Evolutionary conservation across 1,140 invertebrate species (phyloP).

Genomic region (Drosophila ambigua): DNA sequence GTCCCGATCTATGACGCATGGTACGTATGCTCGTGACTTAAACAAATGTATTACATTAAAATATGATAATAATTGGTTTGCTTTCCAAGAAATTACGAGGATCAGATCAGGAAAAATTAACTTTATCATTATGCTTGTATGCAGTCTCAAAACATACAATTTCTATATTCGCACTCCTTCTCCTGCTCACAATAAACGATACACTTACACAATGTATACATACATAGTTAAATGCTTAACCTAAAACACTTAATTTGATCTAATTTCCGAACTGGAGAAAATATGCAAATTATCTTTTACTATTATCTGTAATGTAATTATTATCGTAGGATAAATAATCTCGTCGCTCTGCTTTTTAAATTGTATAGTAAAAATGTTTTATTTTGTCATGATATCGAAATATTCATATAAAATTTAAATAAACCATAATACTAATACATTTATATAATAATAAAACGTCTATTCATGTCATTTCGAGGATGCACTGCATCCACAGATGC

Average conservation of each 20-base stretch:
- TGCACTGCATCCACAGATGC: too few species aligned
- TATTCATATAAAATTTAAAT: conserved; percentile 21
- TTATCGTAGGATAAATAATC: conserved; percentile 10
- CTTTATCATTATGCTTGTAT: conserved; percentile 5
- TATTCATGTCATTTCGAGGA: conserved; percentile 1
- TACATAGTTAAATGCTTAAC: conserved; percentile 17
- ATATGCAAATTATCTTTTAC: conserved; percentile 4
- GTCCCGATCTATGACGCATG: background rate
- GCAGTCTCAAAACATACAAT: conserved; percentile 23
- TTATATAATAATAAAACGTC: conserved; percentile 31
- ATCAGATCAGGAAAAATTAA: background rate
- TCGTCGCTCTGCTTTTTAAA: conserved; percentile 11
- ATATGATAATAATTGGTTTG: too few species aligned
- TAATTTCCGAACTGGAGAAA: conserved; percentile 5
- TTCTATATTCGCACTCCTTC: conserved; percentile 3
- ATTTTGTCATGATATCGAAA: conserved; percentile 12
- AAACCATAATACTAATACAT: conserved; percentile 33
- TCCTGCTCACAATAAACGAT: conserved; percentile 6
- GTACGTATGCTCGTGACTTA: background rate
- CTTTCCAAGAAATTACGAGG: too few species aligned
- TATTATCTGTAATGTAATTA: conserved; percentile 11
- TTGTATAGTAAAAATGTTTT: conserved; percentile 14
- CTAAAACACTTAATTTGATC: conserved; percentile 26
- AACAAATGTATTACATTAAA: background rate
- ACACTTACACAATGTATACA: conserved; percentile 8